Evolutionary conservation across 2,888 invertebrate species (phyloP).

Genomic region (Conomelus anceps): DNA sequence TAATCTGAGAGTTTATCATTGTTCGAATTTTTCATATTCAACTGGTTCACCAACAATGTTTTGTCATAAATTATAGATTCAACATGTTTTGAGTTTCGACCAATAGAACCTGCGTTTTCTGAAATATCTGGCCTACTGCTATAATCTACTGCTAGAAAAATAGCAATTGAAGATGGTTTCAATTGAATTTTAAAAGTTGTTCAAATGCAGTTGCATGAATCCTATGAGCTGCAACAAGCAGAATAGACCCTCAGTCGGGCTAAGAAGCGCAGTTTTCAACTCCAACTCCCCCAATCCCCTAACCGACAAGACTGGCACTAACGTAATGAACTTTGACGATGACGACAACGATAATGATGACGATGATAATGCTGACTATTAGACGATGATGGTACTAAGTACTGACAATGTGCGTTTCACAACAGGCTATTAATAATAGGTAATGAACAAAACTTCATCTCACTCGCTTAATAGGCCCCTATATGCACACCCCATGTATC

Average conservation of each 20-base stretch:
- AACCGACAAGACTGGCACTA: background rate
- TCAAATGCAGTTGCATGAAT: background rate
- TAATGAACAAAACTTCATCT: background rate
- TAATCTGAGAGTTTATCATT: too few relatives aligned
- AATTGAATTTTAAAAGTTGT: background rate
- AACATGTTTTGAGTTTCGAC: too few relatives aligned
- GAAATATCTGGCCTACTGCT: too few relatives aligned
- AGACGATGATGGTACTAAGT: background rate
- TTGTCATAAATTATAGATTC: too few relatives aligned
- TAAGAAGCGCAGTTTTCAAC: background rate
- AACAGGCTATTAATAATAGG: background rate
- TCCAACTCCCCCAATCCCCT: background rate
- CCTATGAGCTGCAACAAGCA: background rate
- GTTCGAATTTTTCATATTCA: too few relatives aligned
- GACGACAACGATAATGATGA: background rate
- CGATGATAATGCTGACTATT: background rate
- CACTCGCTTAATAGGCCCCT: background rate
- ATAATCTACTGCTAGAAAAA: background rate
- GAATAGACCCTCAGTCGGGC: background rate
- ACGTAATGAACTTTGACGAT: background rate
- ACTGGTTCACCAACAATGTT: too few relatives aligned
- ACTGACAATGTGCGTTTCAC: background rate
- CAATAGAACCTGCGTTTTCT: too few relatives aligned
- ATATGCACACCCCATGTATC: too few relatives aligned
- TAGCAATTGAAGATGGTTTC: background rate